Evolutionary conservation across 2,888 invertebrate species (phyloP).

Genomic region (Sturmia bella): DNA sequence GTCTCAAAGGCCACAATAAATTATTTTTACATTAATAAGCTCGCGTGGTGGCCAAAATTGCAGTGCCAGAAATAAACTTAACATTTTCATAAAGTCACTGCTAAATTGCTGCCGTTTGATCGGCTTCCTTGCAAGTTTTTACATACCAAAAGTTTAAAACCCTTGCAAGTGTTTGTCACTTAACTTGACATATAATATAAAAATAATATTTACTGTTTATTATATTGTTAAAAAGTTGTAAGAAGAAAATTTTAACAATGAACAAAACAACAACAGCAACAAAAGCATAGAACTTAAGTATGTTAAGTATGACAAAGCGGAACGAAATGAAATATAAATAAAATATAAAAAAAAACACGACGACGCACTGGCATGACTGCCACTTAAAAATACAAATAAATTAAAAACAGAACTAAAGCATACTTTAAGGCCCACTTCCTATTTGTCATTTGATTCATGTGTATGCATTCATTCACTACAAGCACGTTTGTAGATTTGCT

Average conservation of each 20-base stretch:
- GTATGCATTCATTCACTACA: conserved; percentile 25
- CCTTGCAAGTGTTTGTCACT: conserved; percentile 55
- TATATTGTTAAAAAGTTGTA: conserved; percentile 52
- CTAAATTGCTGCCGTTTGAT: not conserved
- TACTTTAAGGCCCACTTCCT: conserved; percentile 65
- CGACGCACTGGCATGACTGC: conserved; percentile 5
- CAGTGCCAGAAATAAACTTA: not conserved
- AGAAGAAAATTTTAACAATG: conserved; percentile 32
- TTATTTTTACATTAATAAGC: too few species aligned
- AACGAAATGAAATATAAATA: conserved; percentile 62
- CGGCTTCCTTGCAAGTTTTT: not conserved
- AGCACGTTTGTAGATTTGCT: conserved; percentile 57
- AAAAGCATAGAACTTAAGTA: conserved; percentile 61
- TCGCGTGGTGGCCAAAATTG: not conserved
- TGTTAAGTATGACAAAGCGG: conserved; percentile 68
- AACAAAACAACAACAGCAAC: conserved; percentile 19
- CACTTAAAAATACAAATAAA: not conserved
- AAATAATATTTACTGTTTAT: conserved; percentile 70
- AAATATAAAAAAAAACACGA: conserved; percentile 23
- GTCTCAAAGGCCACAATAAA: too few species aligned
- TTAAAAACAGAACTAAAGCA: conserved; percentile 56
- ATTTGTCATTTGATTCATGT: conserved; percentile 53
- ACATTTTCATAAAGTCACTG: conserved; percentile 19
- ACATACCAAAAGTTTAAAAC: conserved; percentile 54
- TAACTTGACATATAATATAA: conserved; percentile 68